Evolutionary conservation across 2,888 invertebrate genomes (phyloP), one percentile per base, ranked within the genome.

Genomic region (Teleogryllus oceanicus): DNA sequence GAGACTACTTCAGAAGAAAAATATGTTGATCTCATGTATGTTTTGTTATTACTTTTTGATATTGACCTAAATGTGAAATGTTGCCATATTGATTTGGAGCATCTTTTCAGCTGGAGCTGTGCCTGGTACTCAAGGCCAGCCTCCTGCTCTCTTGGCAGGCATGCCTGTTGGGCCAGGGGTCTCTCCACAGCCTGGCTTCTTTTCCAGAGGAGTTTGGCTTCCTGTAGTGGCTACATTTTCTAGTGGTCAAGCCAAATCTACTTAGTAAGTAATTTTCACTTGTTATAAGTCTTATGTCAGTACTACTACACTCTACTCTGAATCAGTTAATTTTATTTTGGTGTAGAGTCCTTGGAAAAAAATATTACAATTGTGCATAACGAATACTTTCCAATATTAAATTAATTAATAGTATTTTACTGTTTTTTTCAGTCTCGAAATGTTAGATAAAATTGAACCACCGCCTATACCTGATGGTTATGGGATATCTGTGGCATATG

Each of bases 391-490:
- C 37, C 37, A 24, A 24, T 24, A 24, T 24, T 37, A 37, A 37
- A 37, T 8, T 37, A 37, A 37, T 37, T 37, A 8, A 37, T 37
- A 37, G 5, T 37, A 37, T 37, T 5, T 37, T 37, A 37, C 37
- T 37, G 8, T 37, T 37, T 21, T 78, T 86, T 88, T 80, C 86
- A 96, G 97, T 85, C 90, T 99, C 86, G 99, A 99, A 87, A 95
- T 98, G 94, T 87, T 98, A 84, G 99, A 99, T 85, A 96, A 98
- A 86, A 91, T 94, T 21, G 99, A 99, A 85, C 96, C 98, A 11
- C 98, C 98, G 0, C 87, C 91, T 16, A 94, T 99, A 83, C 96
- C 96, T n/a, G 98, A 99, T 83, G 98, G 99, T 1, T 99, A 99
- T 88, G 97, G 98, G 8, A 94, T 99, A 81, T 98, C 98, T 0